These are phyloP conservation scores for Xiphophorus birchmanni DNA, from an alignment of 2,797 vertebrate genomes.

Conservation along the genomic window DNA sequence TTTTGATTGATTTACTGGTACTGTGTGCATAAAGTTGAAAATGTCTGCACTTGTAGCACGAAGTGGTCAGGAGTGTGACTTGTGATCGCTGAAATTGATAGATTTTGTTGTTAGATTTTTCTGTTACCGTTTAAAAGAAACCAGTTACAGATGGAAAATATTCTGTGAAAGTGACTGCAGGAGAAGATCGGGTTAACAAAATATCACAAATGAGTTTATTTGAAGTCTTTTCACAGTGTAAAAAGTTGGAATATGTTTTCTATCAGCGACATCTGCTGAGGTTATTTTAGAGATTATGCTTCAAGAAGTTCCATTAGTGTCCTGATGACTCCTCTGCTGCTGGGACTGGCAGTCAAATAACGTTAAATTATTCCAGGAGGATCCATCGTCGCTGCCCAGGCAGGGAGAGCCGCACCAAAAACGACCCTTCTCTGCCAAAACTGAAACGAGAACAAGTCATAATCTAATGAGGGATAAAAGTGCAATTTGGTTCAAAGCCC, in stretches of 20 bases:
- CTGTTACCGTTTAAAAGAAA: no score
- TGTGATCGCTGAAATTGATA: no score
- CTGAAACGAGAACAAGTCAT: constrained; percentile 27
- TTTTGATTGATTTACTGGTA: no score
- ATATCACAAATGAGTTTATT: neutral
- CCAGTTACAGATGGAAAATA: no score
- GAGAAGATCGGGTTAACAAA: neutral
- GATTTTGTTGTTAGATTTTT: no score
- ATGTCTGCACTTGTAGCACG: no score
- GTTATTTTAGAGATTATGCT: constrained; percentile 1
- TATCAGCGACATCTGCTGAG: neutral
- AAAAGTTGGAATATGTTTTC: neutral
- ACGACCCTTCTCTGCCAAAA: constrained; percentile 16
- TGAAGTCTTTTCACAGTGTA: neutral
- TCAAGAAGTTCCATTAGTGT: constrained; percentile 4
- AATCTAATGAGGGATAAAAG: constrained; percentile 51
- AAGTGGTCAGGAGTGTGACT: no score
- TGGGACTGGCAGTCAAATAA: constrained; percentile 13
- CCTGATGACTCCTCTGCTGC: neutral
- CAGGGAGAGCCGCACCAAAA: constrained; percentile 12
- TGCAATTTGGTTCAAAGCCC: constrained; percentile 26
- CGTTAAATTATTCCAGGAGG: constrained; percentile 43
- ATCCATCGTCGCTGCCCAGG: constrained; percentile 6
- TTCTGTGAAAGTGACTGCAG: neutral
- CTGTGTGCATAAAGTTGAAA: no score